Evolutionary conservation across 37 sponge, comb jelly and placozoan species (phyloP), one percentile per base, ranked within the genome.

Genomic region (Ephydatia muelleri): DNA sequence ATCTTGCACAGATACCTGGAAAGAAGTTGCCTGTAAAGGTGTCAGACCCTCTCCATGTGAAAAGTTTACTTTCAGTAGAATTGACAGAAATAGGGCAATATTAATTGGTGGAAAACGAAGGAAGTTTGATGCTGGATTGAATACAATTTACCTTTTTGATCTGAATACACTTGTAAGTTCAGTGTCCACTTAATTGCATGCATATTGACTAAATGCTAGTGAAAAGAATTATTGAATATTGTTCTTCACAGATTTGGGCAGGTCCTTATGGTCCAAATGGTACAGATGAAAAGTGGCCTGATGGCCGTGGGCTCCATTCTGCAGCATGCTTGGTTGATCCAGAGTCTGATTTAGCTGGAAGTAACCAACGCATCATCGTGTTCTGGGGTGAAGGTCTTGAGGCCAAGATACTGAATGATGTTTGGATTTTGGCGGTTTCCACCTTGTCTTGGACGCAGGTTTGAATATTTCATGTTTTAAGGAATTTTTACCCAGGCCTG

Each of bases 371-470:
- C 25, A 11, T 79, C 5, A 6, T 49, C 11, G 49, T 79, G 16
- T 28, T 79, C 29, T 79, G 80, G 80, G 80, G 80, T n/a, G 65
- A 79, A 1, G 80, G 80, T 65, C 3, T 23, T 26, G 65, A 49
- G 27, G 80, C 80, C 6, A 57, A 57, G 38, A 64, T 65, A 65
- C 65, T 79, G 25, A 34, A 47, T 26, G 65, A 79, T 64, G 19
- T 49, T 29, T 79, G 80, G 80, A 49, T 79, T 49, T 33, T 79
- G 11, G 34, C 48, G 13, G 64, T 79, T 65, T 66, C 48, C 33
- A n/a, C 26, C 30, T 32, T 79, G 80, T 31, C 13, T 32, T 79
- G 80, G 80, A 79, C 48, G 5, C 26, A 79, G 65, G 80, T 79
- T 36, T 39, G 34, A 36, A 39, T 72, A 27, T 72, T n/a, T n/a